phyloP scores from a whole-genome alignment of 2,113 vertebrate species.

The Arothron firmamentum region DNA sequence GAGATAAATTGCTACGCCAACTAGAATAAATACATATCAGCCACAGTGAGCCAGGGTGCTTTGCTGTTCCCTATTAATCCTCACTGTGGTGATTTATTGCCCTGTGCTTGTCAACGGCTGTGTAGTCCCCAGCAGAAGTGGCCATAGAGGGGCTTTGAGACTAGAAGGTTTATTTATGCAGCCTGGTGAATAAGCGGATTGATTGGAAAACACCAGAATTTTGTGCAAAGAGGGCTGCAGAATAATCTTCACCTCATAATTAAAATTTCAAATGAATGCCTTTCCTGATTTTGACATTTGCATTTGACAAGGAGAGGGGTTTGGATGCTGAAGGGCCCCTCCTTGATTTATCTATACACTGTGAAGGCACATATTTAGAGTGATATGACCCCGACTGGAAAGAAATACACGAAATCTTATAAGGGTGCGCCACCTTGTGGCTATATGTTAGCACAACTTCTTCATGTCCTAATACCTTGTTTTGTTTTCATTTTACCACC shows the following conservation, averaged over 20 bases:
- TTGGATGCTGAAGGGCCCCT: conserved; percentile 36
- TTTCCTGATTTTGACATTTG: conserved; percentile 43
- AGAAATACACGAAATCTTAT: conserved; percentile 12
- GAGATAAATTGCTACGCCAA: conserved; percentile 67
- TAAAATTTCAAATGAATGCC: conserved; percentile 53
- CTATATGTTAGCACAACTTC: no score
- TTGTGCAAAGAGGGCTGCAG: conserved; percentile 29
- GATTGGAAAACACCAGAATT: conserved; percentile 46
- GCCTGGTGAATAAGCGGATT: conserved; percentile 36
- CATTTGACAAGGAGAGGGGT: conserved; percentile 55
- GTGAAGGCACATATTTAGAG: conserved; percentile 29
- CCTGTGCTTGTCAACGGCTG: conserved; percentile 61
- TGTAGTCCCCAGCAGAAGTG: conserved; percentile 50
- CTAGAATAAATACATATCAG: conserved; percentile 71
- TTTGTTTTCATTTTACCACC: no score
- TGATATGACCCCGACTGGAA: conserved; percentile 4
- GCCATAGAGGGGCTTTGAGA: conserved; percentile 56
- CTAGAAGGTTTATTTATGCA: conserved; percentile 49
- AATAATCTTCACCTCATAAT: conserved; percentile 52
- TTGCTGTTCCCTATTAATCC: conserved; percentile 73
- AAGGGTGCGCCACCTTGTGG: conserved; percentile 60
- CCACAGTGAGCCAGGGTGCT: conserved; percentile 57
- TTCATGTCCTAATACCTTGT: no score
- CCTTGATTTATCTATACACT: conserved; percentile 36
- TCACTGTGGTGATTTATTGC: conserved; percentile 67